phyloP scores from a whole-genome alignment of 2,797 vertebrate species.

The Xyrichtys novacula region DNA sequence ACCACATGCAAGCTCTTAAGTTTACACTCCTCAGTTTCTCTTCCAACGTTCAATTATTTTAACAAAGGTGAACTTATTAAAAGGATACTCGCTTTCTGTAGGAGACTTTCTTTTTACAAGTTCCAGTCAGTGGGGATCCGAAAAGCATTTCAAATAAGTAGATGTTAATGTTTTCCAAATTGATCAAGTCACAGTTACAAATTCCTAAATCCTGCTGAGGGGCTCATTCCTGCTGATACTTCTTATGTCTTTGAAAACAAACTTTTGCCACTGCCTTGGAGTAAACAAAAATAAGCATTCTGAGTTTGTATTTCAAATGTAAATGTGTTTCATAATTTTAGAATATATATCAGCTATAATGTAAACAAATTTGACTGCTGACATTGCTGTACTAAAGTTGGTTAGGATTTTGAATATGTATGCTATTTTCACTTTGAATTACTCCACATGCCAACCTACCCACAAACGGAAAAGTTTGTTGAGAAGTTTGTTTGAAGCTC shows the following conservation, averaged over 20 bases:
- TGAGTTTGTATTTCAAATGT: too few species aligned
- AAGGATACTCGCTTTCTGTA: slow-evolving; percentile 12
- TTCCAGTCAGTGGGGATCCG: slow-evolving; percentile 22
- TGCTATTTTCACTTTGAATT: too few species aligned
- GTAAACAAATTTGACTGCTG: too few species aligned
- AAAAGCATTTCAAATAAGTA: slow-evolving; percentile 29
- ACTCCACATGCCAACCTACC: too few species aligned
- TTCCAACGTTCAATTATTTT: slow-evolving; percentile 31
- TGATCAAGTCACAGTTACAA: slow-evolving; percentile 28
- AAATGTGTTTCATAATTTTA: too few species aligned
- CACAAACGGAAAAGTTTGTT: too few species aligned
- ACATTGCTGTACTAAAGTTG: too few species aligned
- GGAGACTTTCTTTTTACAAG: slow-evolving; percentile 9
- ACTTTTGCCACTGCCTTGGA: neutral
- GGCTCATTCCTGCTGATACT: slow-evolving; percentile 29
- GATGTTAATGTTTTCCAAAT: slow-evolving; percentile 49
- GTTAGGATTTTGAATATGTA: too few species aligned
- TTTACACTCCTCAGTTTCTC: slow-evolving; percentile 31
- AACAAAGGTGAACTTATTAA: slow-evolving; percentile 34
- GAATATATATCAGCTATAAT: too few species aligned
- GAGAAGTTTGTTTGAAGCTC: too few species aligned
- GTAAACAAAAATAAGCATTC: too few species aligned
- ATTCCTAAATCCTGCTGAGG: slow-evolving; percentile 26
- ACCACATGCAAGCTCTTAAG: slow-evolving; percentile 40
- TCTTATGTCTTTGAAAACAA: slow-evolving; percentile 9